A percentile compares a stretch with the other conserved stretches of the same genome.
phyloP scores from a whole-genome alignment of 2,888 invertebrate genomes.

The Orthosia cruda region DNA sequence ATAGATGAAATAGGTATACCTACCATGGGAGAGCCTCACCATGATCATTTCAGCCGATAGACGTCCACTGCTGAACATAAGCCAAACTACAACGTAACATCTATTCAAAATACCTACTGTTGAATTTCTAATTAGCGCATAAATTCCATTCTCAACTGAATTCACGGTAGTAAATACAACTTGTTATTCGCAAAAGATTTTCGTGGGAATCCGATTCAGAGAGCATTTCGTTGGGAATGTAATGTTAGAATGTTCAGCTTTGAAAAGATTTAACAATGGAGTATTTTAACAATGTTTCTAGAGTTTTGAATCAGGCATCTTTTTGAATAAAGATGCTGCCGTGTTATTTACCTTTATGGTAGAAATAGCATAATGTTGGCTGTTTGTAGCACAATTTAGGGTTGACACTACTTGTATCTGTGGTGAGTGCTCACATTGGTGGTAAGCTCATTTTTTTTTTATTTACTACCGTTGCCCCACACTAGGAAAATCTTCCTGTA shows the following conservation, averaged over 20 bases:
- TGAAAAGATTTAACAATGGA: conserved; percentile 43
- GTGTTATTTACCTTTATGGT: background rate
- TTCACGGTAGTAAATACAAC: conserved; percentile 20
- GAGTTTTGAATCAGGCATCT: conserved; percentile 23
- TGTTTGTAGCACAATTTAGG: background rate
- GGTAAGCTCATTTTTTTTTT: too few species aligned
- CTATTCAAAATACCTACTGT: conserved; percentile 2
- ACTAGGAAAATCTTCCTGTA: too few species aligned
- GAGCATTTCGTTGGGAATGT: conserved; percentile 42
- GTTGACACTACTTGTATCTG: too few species aligned
- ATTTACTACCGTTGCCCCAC: too few species aligned
- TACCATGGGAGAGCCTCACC: too few species aligned
- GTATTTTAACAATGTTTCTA: conserved; percentile 14
- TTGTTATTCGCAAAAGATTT: conserved; percentile 54
- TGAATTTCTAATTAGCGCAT: conserved; percentile 19
- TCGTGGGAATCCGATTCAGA: conserved; percentile 32
- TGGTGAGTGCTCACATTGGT: background rate
- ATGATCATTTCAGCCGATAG: too few species aligned
- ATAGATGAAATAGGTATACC: too few species aligned
- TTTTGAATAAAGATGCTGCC: background rate
- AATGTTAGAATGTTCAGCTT: conserved; percentile 56
- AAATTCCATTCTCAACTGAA: conserved; percentile 20
- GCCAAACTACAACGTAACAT: background rate
- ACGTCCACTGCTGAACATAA: too few species aligned
- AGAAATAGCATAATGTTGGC: background rate